These are phyloP conservation scores for Oreocharis arfaki DNA, from an alignment of 2,113 vertebrate species.

Conservation along the genomic window DNA sequence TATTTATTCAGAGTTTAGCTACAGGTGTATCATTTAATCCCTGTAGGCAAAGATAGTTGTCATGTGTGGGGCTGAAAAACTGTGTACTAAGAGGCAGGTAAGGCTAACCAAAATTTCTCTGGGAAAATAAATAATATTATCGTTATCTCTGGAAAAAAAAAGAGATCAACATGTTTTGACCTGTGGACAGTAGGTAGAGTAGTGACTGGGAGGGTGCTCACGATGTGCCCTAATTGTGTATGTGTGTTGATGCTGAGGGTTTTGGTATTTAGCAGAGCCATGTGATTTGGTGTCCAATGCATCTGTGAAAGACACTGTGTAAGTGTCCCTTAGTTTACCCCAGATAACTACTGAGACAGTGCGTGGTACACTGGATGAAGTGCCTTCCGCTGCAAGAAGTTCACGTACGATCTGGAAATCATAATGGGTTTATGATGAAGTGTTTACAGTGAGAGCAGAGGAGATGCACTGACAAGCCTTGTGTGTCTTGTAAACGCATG, in stretches of 20 bases:
- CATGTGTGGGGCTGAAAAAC: background rate
- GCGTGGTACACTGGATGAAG: too few species aligned
- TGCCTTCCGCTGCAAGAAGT: background rate
- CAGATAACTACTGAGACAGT: background rate
- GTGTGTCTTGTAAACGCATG: background rate
- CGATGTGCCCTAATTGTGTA: background rate
- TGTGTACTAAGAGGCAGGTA: background rate
- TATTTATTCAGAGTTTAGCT: background rate
- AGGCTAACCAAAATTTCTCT: background rate
- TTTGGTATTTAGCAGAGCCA: background rate
- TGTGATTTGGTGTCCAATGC: background rate
- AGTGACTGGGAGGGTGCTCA: background rate
- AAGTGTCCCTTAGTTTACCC: background rate
- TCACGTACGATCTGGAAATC: background rate
- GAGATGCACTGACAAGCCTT: background rate
- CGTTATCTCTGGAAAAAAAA: background rate
- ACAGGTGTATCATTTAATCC: background rate
- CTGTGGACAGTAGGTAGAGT: too few species aligned
- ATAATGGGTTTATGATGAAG: background rate
- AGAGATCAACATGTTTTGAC: background rate
- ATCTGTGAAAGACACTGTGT: background rate
- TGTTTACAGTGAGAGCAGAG: background rate
- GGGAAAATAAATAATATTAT: background rate
- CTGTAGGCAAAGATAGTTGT: background rate
- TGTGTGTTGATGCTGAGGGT: background rate